Evolutionary conservation across 2,797 vertebrate genomes (phyloP), one percentile per base, ranked within the genome.

Genomic region (Rallus crepitans): DNA sequence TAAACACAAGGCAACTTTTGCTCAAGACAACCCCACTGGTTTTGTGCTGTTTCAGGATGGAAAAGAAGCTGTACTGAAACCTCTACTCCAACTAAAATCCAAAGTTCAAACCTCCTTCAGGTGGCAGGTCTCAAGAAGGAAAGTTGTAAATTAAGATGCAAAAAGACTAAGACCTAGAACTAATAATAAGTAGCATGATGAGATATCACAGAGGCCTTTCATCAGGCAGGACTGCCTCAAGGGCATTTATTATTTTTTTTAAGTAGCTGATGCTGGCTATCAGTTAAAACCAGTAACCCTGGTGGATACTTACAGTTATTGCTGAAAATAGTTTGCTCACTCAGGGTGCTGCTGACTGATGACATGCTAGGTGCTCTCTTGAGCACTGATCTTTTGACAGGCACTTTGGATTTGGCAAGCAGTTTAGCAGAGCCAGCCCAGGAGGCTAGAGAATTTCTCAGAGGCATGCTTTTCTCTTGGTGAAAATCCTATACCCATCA

Each of bases 281-380:
- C 70, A 84, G 31, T 14, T 52, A 82, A 70, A 76, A 45, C 10
- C 15, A 3, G 0, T 40, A 77, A 71, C 9, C 47, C 19, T 47
- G n/a, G 66, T 1, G 5, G 31, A 70, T 93, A 97, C 98, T 98
- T 96, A 99, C 98, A 98, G 92, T 98, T 97, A 87, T 89, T 90
- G 77, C 94, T 97, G 63, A 83, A 91, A 80, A 92, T 85, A 79
- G 97, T 97, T 57, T 28, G 95, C 64, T 98, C 98, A 27, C 96
- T 97, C 72, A 94, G 95, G 82, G 90, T 95, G 57, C 98, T 98
- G 88, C 97, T 98, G 75, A 98, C 70, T 2, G 98, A 98, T 3
- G 97, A 98, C 60, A 93, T 48, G 31, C 97, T 97, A 64, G 97
- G 95, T 64, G 92, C 97, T 95, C 94, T 98, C 65, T 96, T 60